Percentiles rank a stretch among this genome's conserved stretches.
Conservation (phyloP, 2,113 vertebrate species). For the Hippopotamus amphibius region DNA sequence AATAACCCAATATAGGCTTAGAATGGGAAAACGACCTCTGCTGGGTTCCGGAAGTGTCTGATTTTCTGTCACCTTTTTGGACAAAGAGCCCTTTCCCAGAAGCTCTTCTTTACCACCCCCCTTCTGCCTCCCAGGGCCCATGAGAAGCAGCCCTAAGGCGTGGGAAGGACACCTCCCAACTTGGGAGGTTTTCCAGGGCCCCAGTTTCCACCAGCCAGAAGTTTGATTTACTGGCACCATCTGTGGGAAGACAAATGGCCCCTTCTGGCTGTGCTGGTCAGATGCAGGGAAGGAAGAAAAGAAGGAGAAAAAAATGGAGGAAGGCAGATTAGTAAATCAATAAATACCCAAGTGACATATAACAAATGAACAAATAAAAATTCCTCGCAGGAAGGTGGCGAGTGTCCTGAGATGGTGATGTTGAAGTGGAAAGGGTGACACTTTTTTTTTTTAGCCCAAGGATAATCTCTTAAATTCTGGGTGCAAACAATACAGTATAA, state of each 20-base stretch:
- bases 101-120: background rate
- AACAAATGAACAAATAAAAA: conserved; percentile 72
- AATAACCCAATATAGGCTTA: background rate
- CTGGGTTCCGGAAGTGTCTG: background rate
- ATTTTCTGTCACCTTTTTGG: background rate
- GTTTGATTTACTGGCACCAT: conserved; percentile 77
- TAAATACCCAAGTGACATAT: conserved; percentile 68
- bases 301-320: conserved; percentile 64
- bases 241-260: conserved; percentile 67
- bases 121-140: background rate
- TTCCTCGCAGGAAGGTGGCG: background rate
- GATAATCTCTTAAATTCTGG: conserved; percentile 76
- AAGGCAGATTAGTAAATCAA: conserved; percentile 55
- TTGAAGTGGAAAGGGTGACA: conserved; percentile 26
- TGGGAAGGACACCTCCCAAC: conserved; percentile 58
- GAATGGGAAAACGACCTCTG: conserved; percentile 13
- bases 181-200: conserved; percentile 69
- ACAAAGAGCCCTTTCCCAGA: conserved; percentile 6
- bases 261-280: conserved; percentile 66
- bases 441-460: conserved; percentile 62
- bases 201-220: conserved; percentile 67
- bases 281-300: background rate
- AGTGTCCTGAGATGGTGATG: conserved; percentile 50
- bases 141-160: conserved; percentile 30
- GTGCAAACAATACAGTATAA: conserved; percentile 47